These are phyloP conservation scores for Coleophora deauratella DNA, from an alignment of 2,888 invertebrate genomes.

Conservation along the genomic window DNA sequence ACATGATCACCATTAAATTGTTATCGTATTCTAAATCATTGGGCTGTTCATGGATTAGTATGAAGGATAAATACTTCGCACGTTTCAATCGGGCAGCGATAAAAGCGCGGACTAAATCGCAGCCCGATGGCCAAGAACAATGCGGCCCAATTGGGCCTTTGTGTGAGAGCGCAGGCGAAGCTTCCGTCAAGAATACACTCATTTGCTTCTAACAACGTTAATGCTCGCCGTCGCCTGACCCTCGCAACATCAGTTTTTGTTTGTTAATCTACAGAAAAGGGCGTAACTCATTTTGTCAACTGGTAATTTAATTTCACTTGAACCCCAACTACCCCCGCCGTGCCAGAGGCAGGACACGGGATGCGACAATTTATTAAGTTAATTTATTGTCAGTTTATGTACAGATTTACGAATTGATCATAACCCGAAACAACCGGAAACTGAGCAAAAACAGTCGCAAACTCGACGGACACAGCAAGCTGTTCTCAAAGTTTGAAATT, in stretches of 20 bases:
- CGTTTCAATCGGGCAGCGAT: conserved; percentile 47
- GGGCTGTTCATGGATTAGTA: conserved; percentile 26
- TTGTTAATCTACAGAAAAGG: conserved; percentile 74
- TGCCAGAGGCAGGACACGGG: conserved; percentile 46
- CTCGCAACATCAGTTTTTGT: conserved; percentile 71
- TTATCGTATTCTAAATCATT: conserved; percentile 21
- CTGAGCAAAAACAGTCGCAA: conserved; percentile 7
- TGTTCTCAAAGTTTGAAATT: conserved; percentile 1
- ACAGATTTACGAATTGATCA: conserved; percentile 31
- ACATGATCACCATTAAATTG: too few relatives aligned
- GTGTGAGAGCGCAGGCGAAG: conserved; percentile 41
- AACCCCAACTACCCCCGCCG: conserved; percentile 46
- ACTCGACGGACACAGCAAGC: conserved; percentile 1
- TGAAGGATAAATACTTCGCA: conserved; percentile 7
- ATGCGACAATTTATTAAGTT: conserved; percentile 50
- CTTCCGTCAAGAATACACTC: conserved; percentile 65
- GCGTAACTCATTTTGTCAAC: conserved; percentile 74
- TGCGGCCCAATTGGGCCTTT: conserved; percentile 61
- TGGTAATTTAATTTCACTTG: conserved; percentile 69
- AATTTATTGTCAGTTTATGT: conserved; percentile 50
- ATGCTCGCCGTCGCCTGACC: conserved; percentile 47
- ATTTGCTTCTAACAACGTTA: conserved; percentile 70
- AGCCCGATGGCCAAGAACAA: conserved; percentile 63
- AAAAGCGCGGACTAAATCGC: conserved; percentile 62
- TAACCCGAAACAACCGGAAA: conserved; percentile 18